These are phyloP conservation scores for Brotula barbata DNA, from an alignment of 2,797 vertebrate species.

Conservation along the genomic window DNA sequence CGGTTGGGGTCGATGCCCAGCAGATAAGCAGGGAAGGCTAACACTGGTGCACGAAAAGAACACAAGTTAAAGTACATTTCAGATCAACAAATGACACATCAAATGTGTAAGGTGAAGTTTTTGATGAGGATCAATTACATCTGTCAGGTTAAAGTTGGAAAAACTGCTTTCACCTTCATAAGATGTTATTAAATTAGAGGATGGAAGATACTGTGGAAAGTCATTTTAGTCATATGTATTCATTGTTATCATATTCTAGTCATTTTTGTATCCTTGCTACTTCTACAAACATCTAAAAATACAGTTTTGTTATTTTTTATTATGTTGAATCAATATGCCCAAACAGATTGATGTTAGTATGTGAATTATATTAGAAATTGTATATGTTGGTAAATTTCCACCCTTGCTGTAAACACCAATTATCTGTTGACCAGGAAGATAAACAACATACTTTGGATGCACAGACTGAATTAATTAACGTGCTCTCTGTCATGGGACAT, in stretches of 20 bases:
- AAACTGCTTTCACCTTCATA: not conserved
- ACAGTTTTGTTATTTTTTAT: too few species aligned
- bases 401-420: slow-evolving; percentile 38
- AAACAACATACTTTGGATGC: slow-evolving; percentile 32
- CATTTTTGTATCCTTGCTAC: too few species aligned
- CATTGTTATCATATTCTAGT: too few species aligned
- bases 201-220: too few species aligned
- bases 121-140: not conserved
- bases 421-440: slow-evolving; percentile 21
- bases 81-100: not conserved
- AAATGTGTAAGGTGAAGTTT: not conserved
- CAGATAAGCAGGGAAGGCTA: slow-evolving; percentile 96
- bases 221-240: too few species aligned
- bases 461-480: slow-evolving; percentile 35
- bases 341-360: too few species aligned
- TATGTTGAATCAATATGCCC: too few species aligned
- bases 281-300: too few species aligned
- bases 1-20: slow-evolving; percentile 88
- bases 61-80: not conserved
- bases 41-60: slow-evolving; percentile 72
- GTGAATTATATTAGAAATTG: too few species aligned
- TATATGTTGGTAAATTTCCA: not conserved
- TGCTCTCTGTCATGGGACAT: slow-evolving; percentile 5
- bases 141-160: not conserved
- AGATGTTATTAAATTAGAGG: too few species aligned